These are phyloP conservation scores for Symphodus melops DNA, from an alignment of 2,113 vertebrate species.

Conservation along the genomic window DNA sequence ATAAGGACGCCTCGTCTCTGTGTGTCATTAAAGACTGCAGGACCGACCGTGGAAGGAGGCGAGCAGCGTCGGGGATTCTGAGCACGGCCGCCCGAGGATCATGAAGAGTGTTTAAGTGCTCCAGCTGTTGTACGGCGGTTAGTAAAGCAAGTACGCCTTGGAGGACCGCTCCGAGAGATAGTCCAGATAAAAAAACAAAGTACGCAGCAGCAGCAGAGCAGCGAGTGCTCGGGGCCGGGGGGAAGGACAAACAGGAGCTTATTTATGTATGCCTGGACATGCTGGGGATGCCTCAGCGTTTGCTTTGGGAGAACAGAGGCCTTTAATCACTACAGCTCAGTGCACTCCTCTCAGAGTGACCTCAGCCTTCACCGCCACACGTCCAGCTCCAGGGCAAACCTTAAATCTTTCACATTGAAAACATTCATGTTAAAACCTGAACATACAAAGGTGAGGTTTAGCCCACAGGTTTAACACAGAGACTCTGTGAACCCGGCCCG, in stretches of 20 bases:
- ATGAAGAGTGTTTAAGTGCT: constrained; percentile 48
- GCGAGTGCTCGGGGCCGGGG: constrained; percentile 11
- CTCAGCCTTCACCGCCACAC: not conserved
- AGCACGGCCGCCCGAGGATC: constrained; percentile 30
- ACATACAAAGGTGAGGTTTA: not conserved
- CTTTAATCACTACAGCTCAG: not conserved
- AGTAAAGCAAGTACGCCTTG: constrained; percentile 25
- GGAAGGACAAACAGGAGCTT: constrained; percentile 40
- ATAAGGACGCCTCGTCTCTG: constrained; percentile 13
- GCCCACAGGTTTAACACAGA: too few species aligned
- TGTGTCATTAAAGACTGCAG: constrained; percentile 42
- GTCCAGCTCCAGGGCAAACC: not conserved
- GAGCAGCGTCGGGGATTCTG: constrained; percentile 34
- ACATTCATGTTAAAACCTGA: not conserved
- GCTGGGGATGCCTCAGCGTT: not conserved
- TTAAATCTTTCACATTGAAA: not conserved
- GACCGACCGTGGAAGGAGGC: constrained; percentile 27
- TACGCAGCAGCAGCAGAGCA: constrained; percentile 2
- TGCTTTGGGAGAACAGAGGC: constrained; percentile 5
- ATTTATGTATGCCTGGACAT: constrained; percentile 39
- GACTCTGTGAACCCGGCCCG: too few species aligned
- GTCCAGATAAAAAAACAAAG: constrained; percentile 14
- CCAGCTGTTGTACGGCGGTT: constrained; percentile 38
- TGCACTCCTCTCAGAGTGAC: not conserved
- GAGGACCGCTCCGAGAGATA: constrained; percentile 27